A percentile compares a stretch with the other conserved stretches of the same genome.
Conservation (phyloP, 2,888 invertebrate genomes). For the Diarsia rubi region DNA sequence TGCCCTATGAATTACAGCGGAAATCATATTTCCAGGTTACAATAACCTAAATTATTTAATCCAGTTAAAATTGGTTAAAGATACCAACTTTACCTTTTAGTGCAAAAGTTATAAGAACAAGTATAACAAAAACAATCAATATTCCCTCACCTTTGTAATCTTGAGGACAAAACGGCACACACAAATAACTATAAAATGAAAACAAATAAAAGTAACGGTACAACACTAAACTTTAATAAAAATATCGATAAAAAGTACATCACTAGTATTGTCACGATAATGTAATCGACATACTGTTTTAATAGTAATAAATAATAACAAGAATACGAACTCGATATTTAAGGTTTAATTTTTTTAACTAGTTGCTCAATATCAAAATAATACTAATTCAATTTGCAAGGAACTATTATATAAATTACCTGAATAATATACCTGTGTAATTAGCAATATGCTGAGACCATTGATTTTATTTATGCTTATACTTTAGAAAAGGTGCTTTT, state of each 20-base stretch:
- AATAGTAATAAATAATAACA: no score
- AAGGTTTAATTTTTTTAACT: no score
- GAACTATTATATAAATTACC: not conserved
- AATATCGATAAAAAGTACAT: not conserved
- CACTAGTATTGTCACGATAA: not conserved
- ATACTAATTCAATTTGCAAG: conserved; percentile 9
- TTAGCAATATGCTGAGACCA: conserved; percentile 4
- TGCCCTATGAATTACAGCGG: not conserved
- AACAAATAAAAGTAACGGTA: not conserved
- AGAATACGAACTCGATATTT: no score
- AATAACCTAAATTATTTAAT: not conserved
- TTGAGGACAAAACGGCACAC: not conserved
- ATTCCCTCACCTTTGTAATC: conserved; percentile 26
- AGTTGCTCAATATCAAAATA: not conserved
- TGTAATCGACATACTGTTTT: not conserved
- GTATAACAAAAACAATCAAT: not conserved
- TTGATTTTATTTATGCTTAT: conserved; percentile 3
- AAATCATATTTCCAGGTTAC: not conserved
- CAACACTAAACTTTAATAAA: not conserved
- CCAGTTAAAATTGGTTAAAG: not conserved
- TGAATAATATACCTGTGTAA: no score
- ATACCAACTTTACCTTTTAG: not conserved
- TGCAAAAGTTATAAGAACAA: not conserved
- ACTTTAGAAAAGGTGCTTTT: not conserved
- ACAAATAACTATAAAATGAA: not conserved